phyloP scores from a whole-genome alignment of 2,113 vertebrate genomes.

The Cephalopterus ornatus region DNA sequence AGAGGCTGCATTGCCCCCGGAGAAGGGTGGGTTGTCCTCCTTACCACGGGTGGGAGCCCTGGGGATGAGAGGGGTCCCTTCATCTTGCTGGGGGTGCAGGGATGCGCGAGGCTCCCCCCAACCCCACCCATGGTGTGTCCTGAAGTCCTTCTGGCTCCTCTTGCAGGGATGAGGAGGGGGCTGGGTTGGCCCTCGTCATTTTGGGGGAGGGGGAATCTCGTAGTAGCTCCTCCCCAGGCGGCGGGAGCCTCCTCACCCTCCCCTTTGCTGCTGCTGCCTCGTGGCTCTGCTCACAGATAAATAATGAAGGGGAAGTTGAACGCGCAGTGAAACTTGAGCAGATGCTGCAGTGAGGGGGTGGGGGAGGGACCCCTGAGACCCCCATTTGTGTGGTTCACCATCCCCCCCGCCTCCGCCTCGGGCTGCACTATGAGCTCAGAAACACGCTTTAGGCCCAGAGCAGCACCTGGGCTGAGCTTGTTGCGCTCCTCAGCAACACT shows the following conservation, averaged over 20 bases:
- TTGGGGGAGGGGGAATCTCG: too few species aligned
- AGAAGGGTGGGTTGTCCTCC: not conserved
- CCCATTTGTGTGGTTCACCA: not conserved
- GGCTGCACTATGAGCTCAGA: not conserved
- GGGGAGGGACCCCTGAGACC: not conserved
- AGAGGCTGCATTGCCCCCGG: not conserved
- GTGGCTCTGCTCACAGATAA: not conserved
- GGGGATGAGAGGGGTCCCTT: not conserved
- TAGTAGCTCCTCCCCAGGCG: too few species aligned
- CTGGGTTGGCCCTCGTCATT: not conserved
- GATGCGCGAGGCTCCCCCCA: too few species aligned
- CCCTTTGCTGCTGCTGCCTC: not conserved
- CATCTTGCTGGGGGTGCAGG: rapidly evolving
- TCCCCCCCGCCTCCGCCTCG: too few species aligned
- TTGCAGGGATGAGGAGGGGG: not conserved
- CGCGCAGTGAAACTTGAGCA: not conserved
- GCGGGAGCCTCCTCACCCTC: not conserved
- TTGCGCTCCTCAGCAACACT: not conserved
- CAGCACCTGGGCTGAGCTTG: not conserved
- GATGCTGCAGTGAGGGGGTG: not conserved
- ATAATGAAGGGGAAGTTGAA: not conserved
- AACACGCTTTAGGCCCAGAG: not conserved
- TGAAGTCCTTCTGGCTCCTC: not conserved
- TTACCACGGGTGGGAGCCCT: too few species aligned
- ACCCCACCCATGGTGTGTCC: rapidly evolving